Evolutionary conservation across 2,888 invertebrate species (phyloP).

Genomic region (Meiosimyza decipiens): DNA sequence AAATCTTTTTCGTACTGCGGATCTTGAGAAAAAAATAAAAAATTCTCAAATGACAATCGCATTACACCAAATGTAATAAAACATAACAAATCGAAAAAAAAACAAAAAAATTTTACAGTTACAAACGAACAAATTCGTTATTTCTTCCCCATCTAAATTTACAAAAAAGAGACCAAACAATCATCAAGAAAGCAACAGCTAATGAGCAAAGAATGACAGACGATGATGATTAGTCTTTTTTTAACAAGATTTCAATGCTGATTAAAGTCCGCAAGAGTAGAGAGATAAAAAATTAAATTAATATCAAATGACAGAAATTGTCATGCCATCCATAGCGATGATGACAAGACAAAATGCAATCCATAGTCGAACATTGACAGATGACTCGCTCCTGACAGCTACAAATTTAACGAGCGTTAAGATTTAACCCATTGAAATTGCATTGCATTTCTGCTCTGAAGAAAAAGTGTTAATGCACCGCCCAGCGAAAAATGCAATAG

Average conservation of each 20-base stretch:
- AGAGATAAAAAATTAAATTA: constrained; percentile 15
- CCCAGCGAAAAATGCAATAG: too few relatives aligned
- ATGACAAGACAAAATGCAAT: constrained; percentile 23
- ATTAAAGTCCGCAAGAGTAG: neutral
- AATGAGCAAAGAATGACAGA: constrained; percentile 14
- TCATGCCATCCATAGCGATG: constrained; percentile 18
- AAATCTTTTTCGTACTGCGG: too few relatives aligned
- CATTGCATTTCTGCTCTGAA: too few relatives aligned
- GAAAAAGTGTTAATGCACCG: too few relatives aligned
- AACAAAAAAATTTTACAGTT: constrained; percentile 6
- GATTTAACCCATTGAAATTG: too few relatives aligned
- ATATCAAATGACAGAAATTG: constrained; percentile 24
- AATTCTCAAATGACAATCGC: neutral
- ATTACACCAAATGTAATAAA: neutral
- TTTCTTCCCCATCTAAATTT: too few relatives aligned
- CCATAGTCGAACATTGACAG: constrained; percentile 23
- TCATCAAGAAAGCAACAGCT: neutral
- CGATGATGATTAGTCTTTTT: constrained; percentile 3
- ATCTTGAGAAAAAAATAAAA: too few relatives aligned
- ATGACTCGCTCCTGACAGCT: constrained; percentile 29
- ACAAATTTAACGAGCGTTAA: constrained; percentile 26
- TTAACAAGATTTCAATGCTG: constrained; percentile 13
- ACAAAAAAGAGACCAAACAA: neutral
- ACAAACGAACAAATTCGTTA: neutral
- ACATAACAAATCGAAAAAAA: neutral